Evolutionary conservation across 64 coral and sea anemone species (phyloP).

Genomic region (Stichodactyla mertensii): DNA sequence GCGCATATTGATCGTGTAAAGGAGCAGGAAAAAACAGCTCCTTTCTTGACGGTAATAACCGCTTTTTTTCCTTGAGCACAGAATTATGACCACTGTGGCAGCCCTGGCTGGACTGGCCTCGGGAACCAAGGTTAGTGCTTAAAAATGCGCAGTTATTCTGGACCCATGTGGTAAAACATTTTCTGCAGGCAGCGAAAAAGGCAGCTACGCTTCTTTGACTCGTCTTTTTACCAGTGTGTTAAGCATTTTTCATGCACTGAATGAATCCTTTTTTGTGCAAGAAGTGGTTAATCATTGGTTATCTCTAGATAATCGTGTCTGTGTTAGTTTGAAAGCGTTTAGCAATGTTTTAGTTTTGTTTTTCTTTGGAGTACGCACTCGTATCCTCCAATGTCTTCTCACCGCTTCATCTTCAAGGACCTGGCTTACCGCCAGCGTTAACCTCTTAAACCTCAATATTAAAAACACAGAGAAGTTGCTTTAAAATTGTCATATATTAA

Average conservation of each 20-base stretch:
- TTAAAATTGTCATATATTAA: not conserved
- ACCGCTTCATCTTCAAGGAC: not conserved
- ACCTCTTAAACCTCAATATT: not conserved
- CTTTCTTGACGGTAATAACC: not conserved
- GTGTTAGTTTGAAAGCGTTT: not conserved
- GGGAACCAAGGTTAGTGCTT: constrained; percentile 14
- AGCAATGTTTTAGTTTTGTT: not conserved
- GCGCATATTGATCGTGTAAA: not conserved
- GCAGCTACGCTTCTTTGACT: not conserved
- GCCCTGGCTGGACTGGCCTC: constrained; percentile 56
- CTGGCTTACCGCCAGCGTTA: constrained; percentile 4
- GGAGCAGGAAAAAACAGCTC: not conserved
- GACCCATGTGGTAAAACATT: not conserved
- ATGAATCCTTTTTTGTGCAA: not conserved
- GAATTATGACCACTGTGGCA: constrained; percentile 70
- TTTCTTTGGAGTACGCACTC: not conserved
- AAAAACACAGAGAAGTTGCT: not conserved
- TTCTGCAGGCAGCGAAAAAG: constrained; percentile 28
- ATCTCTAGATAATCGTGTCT: not conserved
- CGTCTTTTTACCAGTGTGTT: not conserved
- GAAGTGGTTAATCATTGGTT: not conserved
- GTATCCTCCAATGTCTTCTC: not conserved
- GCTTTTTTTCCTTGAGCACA: not conserved
- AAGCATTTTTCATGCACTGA: not conserved
- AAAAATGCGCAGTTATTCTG: not conserved